Evolutionary conservation across 2,888 invertebrate species (phyloP).

Genomic region (Drosophila kokeensis): DNA sequence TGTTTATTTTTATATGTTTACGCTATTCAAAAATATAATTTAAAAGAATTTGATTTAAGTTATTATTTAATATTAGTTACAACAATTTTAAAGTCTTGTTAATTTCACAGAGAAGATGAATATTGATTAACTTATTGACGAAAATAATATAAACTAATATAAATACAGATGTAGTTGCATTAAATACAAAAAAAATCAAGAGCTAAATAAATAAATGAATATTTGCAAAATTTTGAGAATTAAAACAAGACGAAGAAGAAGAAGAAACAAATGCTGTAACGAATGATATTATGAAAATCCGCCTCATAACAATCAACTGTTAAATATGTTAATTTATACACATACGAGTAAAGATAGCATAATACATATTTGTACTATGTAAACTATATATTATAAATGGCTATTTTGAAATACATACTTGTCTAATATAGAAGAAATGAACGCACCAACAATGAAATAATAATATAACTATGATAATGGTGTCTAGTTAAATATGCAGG

Average conservation of each 20-base stretch:
- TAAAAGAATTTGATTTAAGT: not conserved
- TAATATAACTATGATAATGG: constrained; percentile 15
- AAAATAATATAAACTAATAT: constrained; percentile 6
- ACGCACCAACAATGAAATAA: constrained; percentile 55
- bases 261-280: constrained; percentile 65
- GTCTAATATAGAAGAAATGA: constrained; percentile 34
- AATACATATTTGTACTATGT: constrained; percentile 44
- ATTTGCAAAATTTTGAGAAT: constrained; percentile 1
- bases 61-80: not conserved
- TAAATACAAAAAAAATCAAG: constrained; percentile 26
- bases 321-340: constrained; percentile 68
- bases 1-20: constrained; percentile 18
- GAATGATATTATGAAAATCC: constrained; percentile 81
- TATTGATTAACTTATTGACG: constrained; percentile 10
- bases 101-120: constrained; percentile 4
- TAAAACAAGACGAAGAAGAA: not conserved
- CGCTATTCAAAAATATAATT: not conserved
- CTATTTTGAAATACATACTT: constrained; percentile 54
- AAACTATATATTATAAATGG: constrained; percentile 40
- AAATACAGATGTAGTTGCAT: constrained; percentile 52
- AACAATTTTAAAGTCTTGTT: constrained; percentile 22
- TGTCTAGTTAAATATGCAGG: constrained; percentile 50
- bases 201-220: constrained; percentile 29
- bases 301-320: constrained; percentile 82
- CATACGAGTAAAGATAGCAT: constrained; percentile 46